A percentile compares a stretch with the other conserved stretches of the same genome.
Evolutionary conservation across 1,140 invertebrate species (phyloP).

Genomic region (Brachionus manjavacas): DNA sequence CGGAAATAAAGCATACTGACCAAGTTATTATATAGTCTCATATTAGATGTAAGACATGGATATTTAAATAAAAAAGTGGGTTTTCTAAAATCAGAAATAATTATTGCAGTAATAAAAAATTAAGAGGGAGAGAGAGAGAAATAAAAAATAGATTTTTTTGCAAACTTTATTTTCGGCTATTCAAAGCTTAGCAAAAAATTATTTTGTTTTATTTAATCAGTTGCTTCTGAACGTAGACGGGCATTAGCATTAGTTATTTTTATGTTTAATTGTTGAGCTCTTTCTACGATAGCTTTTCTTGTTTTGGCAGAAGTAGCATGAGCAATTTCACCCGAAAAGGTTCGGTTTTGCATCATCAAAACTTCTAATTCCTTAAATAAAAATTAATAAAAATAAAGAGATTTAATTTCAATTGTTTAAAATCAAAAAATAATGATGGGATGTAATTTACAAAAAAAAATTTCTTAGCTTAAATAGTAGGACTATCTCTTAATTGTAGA

Average conservation of each 20-base stretch:
- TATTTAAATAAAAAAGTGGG: too few relatives aligned
- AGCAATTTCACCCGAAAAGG: slow-evolving; percentile 93
- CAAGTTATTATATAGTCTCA: too few relatives aligned
- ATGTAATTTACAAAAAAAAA: too few relatives aligned
- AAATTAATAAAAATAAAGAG: not conserved
- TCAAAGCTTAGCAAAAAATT: not conserved
- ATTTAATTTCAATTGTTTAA: too few relatives aligned
- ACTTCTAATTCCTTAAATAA: slow-evolving; percentile 84
- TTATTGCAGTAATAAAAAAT: too few relatives aligned
- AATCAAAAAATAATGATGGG: too few relatives aligned
- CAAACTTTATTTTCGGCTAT: slow-evolving; percentile 26
- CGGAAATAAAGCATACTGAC: too few relatives aligned
- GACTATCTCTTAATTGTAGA: not conserved
- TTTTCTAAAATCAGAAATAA: too few relatives aligned
- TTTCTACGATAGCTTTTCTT: slow-evolving; percentile 86
- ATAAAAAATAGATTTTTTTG: not conserved
- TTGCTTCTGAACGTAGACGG: slow-evolving; percentile 91
- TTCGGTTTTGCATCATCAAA: slow-evolving; percentile 95
- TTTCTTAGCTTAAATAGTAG: too few relatives aligned
- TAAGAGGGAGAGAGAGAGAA: not conserved
- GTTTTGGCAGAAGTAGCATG: slow-evolving; percentile 93
- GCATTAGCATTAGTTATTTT: slow-evolving; percentile 91
- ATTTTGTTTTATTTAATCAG: slow-evolving; percentile 71
- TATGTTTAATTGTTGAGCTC: slow-evolving; percentile 89
- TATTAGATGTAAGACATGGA: too few relatives aligned